Evolutionary conservation across 2,797 vertebrate genomes (phyloP), one percentile per base, ranked within the genome.

Genomic region (Cossypha polioptera): DNA sequence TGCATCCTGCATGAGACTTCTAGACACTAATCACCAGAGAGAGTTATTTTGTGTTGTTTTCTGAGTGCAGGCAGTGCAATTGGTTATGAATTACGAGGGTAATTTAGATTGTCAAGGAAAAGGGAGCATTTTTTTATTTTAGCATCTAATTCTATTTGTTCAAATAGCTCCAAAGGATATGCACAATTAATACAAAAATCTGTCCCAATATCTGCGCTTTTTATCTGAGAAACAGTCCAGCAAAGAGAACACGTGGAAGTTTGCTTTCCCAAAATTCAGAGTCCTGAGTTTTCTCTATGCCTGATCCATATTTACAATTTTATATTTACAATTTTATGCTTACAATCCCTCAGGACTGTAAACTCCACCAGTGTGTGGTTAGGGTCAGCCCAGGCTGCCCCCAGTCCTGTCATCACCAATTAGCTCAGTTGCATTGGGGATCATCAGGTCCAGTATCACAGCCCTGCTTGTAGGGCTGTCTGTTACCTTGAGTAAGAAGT

Each of bases 401-500:
- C 19, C 19, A 18, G 8, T n/a, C 3, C 24, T 62, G 28, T 16
- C 16, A 33, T 76, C 71, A 38, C 24, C 19, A 68, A 12, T 40
- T 42, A 36, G 3, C 35, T 58, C 36, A 38, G 7, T 9, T 47
- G 17, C 14, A 16, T 3, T 18, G 22, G 16, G 17, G 18, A 29
- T 59, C 13, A 28, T 20, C 38, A 33, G 13, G 20, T 18, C 5
- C 6, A 8, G 28, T 7, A 9, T n/a, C 20, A 28, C 7, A 26
- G 31, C 4, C 28, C 29, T 33, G 26, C 17, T 11, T 51, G 12
- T 5, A 19, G 38, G 11, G n/a, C n/a, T 33, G 9, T 55, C 62
- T 68, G 14, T 26, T 31, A 26, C 17, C 29, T 48, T 0, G 0
- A 7, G 33, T 11, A 11, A 21, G 14, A 20, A 20, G 5, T 25